Percentiles rank a stretch among this genome's conserved stretches.
These are phyloP conservation scores for Deilephila porcellus DNA, from an alignment of 2,888 invertebrate species.

Conservation along the genomic window DNA sequence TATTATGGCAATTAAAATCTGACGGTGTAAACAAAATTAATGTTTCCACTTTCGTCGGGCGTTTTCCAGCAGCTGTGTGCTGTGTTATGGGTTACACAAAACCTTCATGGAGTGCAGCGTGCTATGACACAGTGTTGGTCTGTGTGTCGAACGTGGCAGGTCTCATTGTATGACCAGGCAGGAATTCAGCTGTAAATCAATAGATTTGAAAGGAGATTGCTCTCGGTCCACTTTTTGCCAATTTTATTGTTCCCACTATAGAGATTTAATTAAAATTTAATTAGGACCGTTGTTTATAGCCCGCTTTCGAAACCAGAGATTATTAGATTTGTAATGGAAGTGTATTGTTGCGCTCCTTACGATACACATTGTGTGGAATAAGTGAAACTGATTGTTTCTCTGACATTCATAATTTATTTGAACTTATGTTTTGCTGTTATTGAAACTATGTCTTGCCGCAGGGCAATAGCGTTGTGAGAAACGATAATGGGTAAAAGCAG, in stretches of 20 bases:
- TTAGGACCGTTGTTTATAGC: conserved; percentile 43
- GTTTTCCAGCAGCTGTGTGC: conserved; percentile 41
- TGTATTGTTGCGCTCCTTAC: conserved; percentile 4
- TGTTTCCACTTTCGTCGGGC: conserved; percentile 56
- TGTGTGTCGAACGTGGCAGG: conserved; percentile 31
- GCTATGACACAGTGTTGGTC: conserved; percentile 13
- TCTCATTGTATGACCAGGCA: conserved; percentile 39
- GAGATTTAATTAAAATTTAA: conserved; percentile 61
- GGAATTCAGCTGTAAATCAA: conserved; percentile 60
- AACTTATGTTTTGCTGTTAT: background rate
- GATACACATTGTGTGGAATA: background rate
- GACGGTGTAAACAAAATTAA: conserved; percentile 61
- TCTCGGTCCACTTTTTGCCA: conserved; percentile 58
- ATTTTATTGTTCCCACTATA: conserved; percentile 62
- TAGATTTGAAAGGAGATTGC: conserved; percentile 66
- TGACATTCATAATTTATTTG: background rate
- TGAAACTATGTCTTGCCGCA: background rate
- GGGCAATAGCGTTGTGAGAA: background rate
- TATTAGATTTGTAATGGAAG: conserved; percentile 12
- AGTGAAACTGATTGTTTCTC: background rate
- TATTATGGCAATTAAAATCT: conserved; percentile 39
- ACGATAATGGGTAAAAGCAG: conserved; percentile 5
- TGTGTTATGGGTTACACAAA: background rate
- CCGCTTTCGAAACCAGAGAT: conserved; percentile 26
- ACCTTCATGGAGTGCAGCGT: background rate